phyloP scores from a whole-genome alignment of 2,113 vertebrate genomes.

The Gambusia affinis region DNA sequence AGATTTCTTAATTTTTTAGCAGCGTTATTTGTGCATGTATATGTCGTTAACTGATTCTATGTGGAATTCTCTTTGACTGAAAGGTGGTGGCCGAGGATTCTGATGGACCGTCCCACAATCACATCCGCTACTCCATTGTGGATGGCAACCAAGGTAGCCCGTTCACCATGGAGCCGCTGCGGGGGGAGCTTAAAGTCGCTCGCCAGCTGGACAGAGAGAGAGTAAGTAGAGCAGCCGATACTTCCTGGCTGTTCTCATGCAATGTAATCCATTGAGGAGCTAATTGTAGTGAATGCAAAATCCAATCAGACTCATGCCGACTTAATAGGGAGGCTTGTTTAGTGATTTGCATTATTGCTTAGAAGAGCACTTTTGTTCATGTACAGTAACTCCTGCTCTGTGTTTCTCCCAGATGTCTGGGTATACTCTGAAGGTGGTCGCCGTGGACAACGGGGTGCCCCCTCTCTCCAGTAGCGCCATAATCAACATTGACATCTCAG shows the following conservation, averaged over 20 bases:
- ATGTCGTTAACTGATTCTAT: not conserved
- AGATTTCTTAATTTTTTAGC: not conserved
- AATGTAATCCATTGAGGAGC: slow-evolving; percentile 51
- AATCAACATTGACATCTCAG: slow-evolving; percentile 96
- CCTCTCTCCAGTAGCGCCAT: slow-evolving; percentile 83
- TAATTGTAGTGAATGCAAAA: slow-evolving; percentile 60
- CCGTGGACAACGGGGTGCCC: slow-evolving; percentile 88
- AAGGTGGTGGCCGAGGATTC: slow-evolving; percentile 93
- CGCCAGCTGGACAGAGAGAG: slow-evolving; percentile 92
- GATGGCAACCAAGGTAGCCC: slow-evolving; percentile 93
- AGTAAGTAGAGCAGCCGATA: slow-evolving; percentile 72
- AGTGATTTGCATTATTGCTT: slow-evolving; percentile 47
- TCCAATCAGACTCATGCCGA: slow-evolving; percentile 54
- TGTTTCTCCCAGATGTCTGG: slow-evolving; percentile 86
- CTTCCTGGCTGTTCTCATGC: slow-evolving; percentile 49
- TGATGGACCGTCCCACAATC: slow-evolving; percentile 88
- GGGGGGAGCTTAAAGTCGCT: slow-evolving; percentile 92
- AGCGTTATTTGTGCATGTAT: too few species aligned
- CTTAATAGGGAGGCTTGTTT: slow-evolving; percentile 51
- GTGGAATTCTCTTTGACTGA: slow-evolving; percentile 14
- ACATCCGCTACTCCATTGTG: slow-evolving; percentile 88
- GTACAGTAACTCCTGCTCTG: slow-evolving; percentile 25
- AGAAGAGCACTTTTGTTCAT: slow-evolving; percentile 32
- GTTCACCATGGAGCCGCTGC: slow-evolving; percentile 88
- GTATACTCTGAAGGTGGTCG: slow-evolving; percentile 90